phyloP scores from a whole-genome alignment of 2,797 vertebrate genomes.

The Hoplostethus atlanticus region DNA sequence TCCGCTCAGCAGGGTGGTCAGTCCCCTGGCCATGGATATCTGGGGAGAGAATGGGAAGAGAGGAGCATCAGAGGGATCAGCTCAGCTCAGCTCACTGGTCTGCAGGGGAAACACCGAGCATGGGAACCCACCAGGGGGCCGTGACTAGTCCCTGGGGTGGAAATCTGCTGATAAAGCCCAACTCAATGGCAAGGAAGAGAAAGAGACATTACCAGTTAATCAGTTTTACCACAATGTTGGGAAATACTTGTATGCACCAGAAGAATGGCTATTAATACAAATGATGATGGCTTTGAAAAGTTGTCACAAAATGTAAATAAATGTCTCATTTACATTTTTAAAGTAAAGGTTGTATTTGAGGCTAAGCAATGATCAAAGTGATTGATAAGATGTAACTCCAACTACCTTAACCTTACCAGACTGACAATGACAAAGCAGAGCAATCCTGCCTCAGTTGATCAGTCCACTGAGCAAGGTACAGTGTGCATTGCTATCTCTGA shows the following conservation, averaged over 20 bases:
- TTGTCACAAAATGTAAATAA: neutral
- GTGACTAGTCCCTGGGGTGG: slow-evolving; percentile 29
- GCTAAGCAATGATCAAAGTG: slow-evolving; percentile 18
- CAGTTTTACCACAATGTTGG: neutral
- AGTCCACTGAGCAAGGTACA: slow-evolving; percentile 58
- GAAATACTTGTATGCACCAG: neutral
- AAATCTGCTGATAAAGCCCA: slow-evolving; percentile 55
- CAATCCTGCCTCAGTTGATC: slow-evolving; percentile 34
- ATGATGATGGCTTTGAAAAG: neutral
- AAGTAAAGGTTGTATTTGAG: neutral
- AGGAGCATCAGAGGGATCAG: slow-evolving; percentile 72
- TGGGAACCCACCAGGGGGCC: slow-evolving; percentile 73
- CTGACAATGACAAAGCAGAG: slow-evolving; percentile 16
- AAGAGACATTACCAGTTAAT: slow-evolving; percentile 10
- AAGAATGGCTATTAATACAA: neutral
- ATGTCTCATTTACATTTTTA: neutral
- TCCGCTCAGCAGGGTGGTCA: slow-evolving; percentile 64
- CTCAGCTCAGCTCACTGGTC: slow-evolving; percentile 76
- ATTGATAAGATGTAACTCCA: slow-evolving; percentile 18
- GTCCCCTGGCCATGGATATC: slow-evolving; percentile 51
- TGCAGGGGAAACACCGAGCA: slow-evolving; percentile 77
- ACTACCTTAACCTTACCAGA: neutral
- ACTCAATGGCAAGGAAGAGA: slow-evolving; percentile 17
- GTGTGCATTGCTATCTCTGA: slow-evolving; percentile 23
- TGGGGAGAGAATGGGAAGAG: slow-evolving; percentile 60